Evolutionary conservation across 2,113 vertebrate genomes (phyloP).

Genomic region (Geothlypis trichas): DNA sequence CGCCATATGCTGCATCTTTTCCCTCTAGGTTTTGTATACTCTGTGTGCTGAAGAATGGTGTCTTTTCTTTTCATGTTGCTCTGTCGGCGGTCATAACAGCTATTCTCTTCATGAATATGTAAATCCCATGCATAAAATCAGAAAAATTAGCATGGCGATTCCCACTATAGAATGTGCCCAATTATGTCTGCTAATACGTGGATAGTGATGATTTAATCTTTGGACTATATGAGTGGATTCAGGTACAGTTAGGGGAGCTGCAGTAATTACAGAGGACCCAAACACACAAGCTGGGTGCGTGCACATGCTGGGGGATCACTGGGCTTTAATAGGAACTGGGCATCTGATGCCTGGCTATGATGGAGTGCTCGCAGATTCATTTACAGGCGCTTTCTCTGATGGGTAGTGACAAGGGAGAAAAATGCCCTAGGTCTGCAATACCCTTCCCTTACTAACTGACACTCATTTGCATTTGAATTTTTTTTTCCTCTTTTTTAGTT

Average conservation of each 20-base stretch:
- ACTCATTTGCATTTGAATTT: conserved; percentile 13
- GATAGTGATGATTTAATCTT: conserved; percentile 66
- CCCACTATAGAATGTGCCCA: conserved; percentile 23
- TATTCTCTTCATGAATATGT: conserved; percentile 81
- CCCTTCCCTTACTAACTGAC: conserved; percentile 47
- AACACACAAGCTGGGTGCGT: neutral
- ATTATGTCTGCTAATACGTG: conserved; percentile 55
- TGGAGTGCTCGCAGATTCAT: conserved; percentile 23
- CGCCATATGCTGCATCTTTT: conserved; percentile 54
- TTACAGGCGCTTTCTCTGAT: conserved; percentile 33
- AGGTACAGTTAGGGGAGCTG: conserved; percentile 37
- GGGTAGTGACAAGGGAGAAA: conserved; percentile 41
- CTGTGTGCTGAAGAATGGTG: conserved; percentile 49
- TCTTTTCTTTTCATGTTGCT: conserved; percentile 69
- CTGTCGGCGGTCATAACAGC: conserved; percentile 72
- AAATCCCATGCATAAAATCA: conserved; percentile 74
- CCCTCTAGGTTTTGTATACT: conserved; percentile 42
- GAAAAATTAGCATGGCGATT: conserved; percentile 70
- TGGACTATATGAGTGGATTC: conserved; percentile 8
- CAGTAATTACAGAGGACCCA: conserved; percentile 47
- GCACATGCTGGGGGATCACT: conserved; percentile 20
- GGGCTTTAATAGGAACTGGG: conserved; percentile 35
- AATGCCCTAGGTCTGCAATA: conserved; percentile 55
- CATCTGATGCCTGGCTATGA: conserved; percentile 37
- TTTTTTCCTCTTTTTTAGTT: neutral